A percentile compares a stretch with the other conserved stretches of the same genome.
Conservation (phyloP, 2,113 vertebrate genomes). For the Sminthopsis crassicaudata region DNA sequence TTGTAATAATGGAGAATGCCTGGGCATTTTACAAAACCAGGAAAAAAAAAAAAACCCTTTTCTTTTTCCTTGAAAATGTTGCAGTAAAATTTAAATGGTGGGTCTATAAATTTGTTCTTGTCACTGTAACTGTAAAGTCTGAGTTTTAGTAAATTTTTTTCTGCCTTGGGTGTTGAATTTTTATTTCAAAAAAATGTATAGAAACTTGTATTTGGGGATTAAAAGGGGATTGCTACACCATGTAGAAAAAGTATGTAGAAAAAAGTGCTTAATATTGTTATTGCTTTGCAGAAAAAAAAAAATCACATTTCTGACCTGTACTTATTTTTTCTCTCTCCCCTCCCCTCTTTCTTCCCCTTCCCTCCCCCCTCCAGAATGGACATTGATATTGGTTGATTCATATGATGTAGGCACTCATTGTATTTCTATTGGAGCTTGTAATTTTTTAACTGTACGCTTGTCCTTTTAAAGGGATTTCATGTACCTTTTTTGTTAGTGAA, state of each 20-base stretch:
- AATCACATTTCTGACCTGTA: conserved; percentile 93
- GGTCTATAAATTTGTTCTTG: conserved; percentile 98
- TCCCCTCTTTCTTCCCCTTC: conserved; percentile 84
- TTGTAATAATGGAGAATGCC: conserved; percentile 99
- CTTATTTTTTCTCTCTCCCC: conserved; percentile 88
- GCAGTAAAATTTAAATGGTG: conserved; percentile 98
- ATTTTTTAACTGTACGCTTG: conserved; percentile 96
- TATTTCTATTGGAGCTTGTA: conserved; percentile 97
- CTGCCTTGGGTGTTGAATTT: conserved; percentile 99
- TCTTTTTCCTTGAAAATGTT: conserved; percentile 94
- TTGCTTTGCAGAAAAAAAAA: conserved; percentile 90
- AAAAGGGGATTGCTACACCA: conserved; percentile 90
- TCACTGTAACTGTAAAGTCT: conserved; percentile 99
- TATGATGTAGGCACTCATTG: conserved; percentile 96
- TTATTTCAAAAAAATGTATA: conserved; percentile 91
- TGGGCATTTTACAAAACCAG: conserved; percentile 98
- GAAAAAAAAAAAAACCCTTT: conserved; percentile 88
- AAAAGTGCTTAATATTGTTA: conserved; percentile 92
- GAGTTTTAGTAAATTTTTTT: conserved; percentile 98
- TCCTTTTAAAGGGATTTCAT: conserved; percentile 94
- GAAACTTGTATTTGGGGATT: conserved; percentile 92
- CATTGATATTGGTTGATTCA: conserved; percentile 95
- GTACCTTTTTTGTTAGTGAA: conserved; percentile 92
- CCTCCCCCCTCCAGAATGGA: conserved; percentile 91
- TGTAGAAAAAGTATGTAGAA: conserved; percentile 91